These are phyloP conservation scores for Eubasilissa regina DNA, from an alignment of 1,140 invertebrate genomes.

Conservation along the genomic window DNA sequence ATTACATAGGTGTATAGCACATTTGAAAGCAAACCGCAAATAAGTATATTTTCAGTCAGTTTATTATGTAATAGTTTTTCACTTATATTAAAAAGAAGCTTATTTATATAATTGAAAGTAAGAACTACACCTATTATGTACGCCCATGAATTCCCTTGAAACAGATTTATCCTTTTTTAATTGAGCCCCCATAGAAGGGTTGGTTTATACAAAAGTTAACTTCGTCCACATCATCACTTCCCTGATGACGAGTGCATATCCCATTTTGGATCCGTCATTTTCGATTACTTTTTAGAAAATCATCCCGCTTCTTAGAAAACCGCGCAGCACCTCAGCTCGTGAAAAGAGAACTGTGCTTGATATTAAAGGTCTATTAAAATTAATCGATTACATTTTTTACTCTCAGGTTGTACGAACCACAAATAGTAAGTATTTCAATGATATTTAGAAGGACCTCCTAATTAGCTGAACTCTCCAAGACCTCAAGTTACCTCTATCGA, in stretches of 20 bases:
- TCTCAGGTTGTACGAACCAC: not conserved
- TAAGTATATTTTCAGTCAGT: too few relatives aligned
- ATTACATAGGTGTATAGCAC: too few relatives aligned
- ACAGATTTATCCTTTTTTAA: constrained; percentile 28
- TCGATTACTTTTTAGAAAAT: constrained; percentile 46
- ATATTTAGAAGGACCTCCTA: constrained; percentile 19
- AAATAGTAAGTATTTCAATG: constrained; percentile 26
- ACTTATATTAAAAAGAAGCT: too few relatives aligned
- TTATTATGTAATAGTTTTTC: too few relatives aligned
- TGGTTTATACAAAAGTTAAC: constrained; percentile 45
- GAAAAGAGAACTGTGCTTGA: not conserved
- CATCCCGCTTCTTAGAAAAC: constrained; percentile 48
- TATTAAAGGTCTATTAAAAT: constrained; percentile 22
- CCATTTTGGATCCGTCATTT: constrained; percentile 37
- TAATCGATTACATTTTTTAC: constrained; percentile 35
- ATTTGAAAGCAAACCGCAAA: too few relatives aligned
- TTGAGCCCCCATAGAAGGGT: constrained; percentile 42
- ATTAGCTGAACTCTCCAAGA: not conserved
- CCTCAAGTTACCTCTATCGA: too few relatives aligned
- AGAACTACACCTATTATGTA: not conserved
- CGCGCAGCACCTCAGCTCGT: constrained; percentile 7
- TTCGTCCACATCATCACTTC: constrained; percentile 13
- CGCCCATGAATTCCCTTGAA: constrained; percentile 5
- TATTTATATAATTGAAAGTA: too few relatives aligned
- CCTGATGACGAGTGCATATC: constrained; percentile 48